These are phyloP conservation scores for Lasiurus borealis DNA, from an alignment of 2,113 vertebrate genomes.

Conservation along the genomic window DNA sequence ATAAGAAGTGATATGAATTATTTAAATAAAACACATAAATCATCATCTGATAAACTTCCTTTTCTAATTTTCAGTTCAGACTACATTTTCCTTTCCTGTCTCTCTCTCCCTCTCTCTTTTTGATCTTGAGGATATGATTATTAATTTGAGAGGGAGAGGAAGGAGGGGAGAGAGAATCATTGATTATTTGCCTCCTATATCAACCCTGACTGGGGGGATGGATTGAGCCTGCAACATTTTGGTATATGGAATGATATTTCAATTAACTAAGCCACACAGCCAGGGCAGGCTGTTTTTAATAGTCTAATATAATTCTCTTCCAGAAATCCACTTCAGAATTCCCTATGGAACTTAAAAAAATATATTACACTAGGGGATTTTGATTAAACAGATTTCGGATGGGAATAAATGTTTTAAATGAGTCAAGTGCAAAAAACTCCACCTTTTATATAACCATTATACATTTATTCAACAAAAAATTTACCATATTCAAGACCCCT, in stretches of 20 bases:
- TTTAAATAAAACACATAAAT: background rate
- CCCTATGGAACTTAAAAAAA: background rate
- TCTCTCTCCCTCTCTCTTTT: background rate
- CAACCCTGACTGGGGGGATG: background rate
- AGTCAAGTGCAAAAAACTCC: background rate
- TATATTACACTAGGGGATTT: background rate
- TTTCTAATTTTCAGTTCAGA: slow-evolving; percentile 5
- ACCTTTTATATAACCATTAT: background rate
- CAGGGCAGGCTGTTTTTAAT: background rate
- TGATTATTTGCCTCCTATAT: background rate
- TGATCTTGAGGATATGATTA: background rate
- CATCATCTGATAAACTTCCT: background rate
- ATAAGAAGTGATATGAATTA: background rate
- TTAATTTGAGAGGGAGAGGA: background rate
- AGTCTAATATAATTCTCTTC: background rate
- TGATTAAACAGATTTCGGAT: background rate
- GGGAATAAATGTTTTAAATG: background rate
- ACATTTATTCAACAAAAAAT: background rate
- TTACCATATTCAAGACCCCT: background rate
- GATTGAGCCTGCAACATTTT: background rate
- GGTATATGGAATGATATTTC: background rate
- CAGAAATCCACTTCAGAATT: background rate
- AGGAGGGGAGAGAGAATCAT: background rate
- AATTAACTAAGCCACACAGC: too few species aligned
- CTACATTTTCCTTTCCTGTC: background rate